Evolutionary conservation across 2,888 invertebrate genomes (phyloP).

Genomic region (Melangyna quadrimaculata): DNA sequence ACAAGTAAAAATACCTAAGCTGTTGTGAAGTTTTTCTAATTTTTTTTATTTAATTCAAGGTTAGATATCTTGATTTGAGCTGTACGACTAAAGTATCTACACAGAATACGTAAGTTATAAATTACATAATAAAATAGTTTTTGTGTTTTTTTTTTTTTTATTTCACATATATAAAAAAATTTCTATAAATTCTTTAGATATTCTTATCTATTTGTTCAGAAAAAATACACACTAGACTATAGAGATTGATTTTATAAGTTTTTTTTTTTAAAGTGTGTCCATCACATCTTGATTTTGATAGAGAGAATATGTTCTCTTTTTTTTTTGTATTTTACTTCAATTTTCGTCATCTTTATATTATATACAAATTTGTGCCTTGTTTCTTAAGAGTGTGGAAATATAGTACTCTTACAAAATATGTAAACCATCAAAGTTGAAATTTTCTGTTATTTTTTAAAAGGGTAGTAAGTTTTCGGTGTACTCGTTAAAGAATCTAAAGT

Average conservation of each 20-base stretch:
- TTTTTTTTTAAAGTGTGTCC: neutral
- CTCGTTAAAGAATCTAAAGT: too few species aligned
- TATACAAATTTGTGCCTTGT: too few species aligned
- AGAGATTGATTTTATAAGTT: conserved; percentile 1
- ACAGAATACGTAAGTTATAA: neutral
- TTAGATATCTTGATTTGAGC: neutral
- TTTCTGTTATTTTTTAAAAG: too few species aligned
- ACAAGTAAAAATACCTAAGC: neutral
- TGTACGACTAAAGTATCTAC: neutral
- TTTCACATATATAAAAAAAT: neutral
- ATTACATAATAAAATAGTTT: conserved; percentile 7
- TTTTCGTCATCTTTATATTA: neutral
- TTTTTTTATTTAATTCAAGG: neutral
- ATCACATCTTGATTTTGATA: neutral
- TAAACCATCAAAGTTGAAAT: too few species aligned
- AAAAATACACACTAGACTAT: neutral
- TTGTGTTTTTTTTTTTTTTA: too few species aligned
- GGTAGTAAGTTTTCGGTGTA: too few species aligned
- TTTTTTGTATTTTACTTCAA: neutral
- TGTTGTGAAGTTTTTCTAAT: neutral
- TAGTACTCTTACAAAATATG: too few species aligned
- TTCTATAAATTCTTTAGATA: neutral
- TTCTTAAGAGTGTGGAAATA: too few species aligned
- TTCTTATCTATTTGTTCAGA: conserved; percentile 5
- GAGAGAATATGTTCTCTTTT: neutral